A percentile compares a stretch with the other conserved stretches of the same genome.
Conservation (phyloP, 2,888 invertebrate genomes). For the Lissonota sp. region DNA sequence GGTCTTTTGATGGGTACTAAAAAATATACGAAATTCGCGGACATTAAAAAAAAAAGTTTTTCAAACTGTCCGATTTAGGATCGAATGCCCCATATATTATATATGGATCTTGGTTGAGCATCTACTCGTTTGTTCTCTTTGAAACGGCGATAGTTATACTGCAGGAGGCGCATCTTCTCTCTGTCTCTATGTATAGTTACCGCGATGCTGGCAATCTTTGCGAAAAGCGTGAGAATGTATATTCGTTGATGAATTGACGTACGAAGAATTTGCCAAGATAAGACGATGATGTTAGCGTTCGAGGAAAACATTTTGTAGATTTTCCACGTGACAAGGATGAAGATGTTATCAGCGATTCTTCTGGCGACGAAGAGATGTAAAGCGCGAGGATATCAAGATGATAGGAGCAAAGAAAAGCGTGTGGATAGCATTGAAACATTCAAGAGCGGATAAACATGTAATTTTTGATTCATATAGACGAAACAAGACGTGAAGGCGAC, state of each 20-base stretch:
- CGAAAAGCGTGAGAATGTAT: slow-evolving; percentile 59
- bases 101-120: slow-evolving; percentile 47
- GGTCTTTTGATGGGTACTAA: too few species aligned
- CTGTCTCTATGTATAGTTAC: slow-evolving; percentile 21
- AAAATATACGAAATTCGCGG: not conserved
- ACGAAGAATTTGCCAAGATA: slow-evolving; percentile 37
- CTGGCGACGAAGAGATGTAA: slow-evolving; percentile 23
- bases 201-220: slow-evolving; percentile 26
- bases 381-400: slow-evolving; percentile 14
- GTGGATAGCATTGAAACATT: slow-evolving; percentile 19
- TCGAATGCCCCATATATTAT: not conserved
- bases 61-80: too few species aligned
- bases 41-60: too few species aligned
- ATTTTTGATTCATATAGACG: too few species aligned
- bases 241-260: slow-evolving; percentile 61
- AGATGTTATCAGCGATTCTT: slow-evolving; percentile 39
- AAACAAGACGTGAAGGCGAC: too few species aligned
- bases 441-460: too few species aligned
- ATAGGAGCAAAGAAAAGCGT: slow-evolving; percentile 1
- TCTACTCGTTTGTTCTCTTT: slow-evolving; percentile 48
- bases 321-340: slow-evolving; percentile 15
- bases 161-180: slow-evolving; percentile 27
- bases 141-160: slow-evolving; percentile 30
- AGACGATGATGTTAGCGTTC: slow-evolving; percentile 14
- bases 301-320: not conserved